Evolutionary conservation across 2,113 vertebrate genomes (phyloP).

Genomic region (Galemys pyrenaicus): DNA sequence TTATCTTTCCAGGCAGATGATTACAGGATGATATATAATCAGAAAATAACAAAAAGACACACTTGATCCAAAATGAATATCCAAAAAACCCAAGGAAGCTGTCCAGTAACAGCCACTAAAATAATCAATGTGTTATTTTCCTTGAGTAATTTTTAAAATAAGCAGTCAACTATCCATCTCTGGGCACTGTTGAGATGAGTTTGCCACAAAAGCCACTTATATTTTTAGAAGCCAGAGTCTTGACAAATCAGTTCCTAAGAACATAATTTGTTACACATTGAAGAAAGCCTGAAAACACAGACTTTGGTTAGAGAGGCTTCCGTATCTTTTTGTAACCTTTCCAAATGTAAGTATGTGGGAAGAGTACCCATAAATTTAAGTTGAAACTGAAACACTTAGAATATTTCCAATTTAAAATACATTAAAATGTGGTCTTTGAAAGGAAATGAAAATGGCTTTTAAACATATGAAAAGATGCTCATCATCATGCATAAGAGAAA

Average conservation of each 20-base stretch:
- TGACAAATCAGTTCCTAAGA: constrained; percentile 61
- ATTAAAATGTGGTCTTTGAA: constrained; percentile 59
- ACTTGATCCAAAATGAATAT: constrained; percentile 57
- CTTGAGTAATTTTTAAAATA: constrained; percentile 50
- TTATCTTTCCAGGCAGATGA: constrained; percentile 47
- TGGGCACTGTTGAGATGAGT: constrained; percentile 14
- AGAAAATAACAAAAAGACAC: constrained; percentile 55
- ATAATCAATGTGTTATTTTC: constrained; percentile 56
- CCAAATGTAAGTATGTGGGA: constrained; percentile 73
- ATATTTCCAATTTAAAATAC: constrained; percentile 63
- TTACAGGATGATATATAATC: constrained; percentile 34
- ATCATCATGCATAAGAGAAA: constrained; percentile 54
- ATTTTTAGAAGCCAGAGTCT: constrained; percentile 69
- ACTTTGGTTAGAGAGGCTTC: constrained; percentile 73
- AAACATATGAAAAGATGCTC: constrained; percentile 69
- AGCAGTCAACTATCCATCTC: constrained; percentile 59
- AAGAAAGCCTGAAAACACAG: constrained; percentile 60
- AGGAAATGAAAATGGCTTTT: constrained; percentile 74
- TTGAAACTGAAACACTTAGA: constrained; percentile 60
- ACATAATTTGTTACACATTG: constrained; percentile 54
- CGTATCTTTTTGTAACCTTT: constrained; percentile 73
- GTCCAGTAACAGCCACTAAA: constrained; percentile 47
- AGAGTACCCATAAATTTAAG: constrained; percentile 74
- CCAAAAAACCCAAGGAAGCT: constrained; percentile 35
- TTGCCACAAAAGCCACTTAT: constrained; percentile 61